Evolutionary conservation across 2,113 vertebrate genomes (phyloP), one percentile per base, ranked within the genome.

Genomic region (Cynoglossus semilaevis): DNA sequence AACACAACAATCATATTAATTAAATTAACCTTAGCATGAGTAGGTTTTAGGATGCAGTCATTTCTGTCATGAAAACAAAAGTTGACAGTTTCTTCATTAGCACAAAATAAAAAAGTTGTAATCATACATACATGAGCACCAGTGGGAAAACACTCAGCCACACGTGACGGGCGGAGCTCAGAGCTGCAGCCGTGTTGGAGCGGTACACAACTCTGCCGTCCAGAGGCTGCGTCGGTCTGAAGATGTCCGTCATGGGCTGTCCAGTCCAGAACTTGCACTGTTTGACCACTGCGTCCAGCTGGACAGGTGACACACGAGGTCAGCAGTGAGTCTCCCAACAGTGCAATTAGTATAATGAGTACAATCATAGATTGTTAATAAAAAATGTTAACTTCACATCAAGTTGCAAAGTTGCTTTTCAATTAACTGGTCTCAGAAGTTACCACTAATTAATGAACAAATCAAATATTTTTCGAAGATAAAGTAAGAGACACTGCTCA

Each of bases 141-240:
- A 16, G 51, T 42, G 50, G 81, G 44, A 86, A 56, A 44, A 79
- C 34, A 9, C 45, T 38, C 1, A 75, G 38, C 60, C 81, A 78
- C 38, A 72, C 10, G 19, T 57, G 45, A 17, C 59, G 40, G 5
- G 15, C n/a, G 36, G 51, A 34, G 2, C 52, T 66, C 38, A 63
- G 66, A 17, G 62, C 55, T 5, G 44, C 51, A 7, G 51, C 49
- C 0, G 77, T 77, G 17, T 38, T 71, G 8, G 89, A 89, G 52
- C 72, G 60, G 70, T 86, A 90, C 47, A 92, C 88, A 0, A 82
- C 70, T 22, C 90, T 82, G 37, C 83, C 84, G 1, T 91, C 88
- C 55, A 91, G 76, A 35, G 79, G 86, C 80, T 91, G 91, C 1
- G 85, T 76, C 0, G 90, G 90, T 46, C 90, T 86, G 83, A 89